Percentiles rank a stretch among this genome's conserved stretches.
These are phyloP conservation scores for Elysia crispata DNA, from an alignment of 2,888 invertebrate species.

Conservation along the genomic window DNA sequence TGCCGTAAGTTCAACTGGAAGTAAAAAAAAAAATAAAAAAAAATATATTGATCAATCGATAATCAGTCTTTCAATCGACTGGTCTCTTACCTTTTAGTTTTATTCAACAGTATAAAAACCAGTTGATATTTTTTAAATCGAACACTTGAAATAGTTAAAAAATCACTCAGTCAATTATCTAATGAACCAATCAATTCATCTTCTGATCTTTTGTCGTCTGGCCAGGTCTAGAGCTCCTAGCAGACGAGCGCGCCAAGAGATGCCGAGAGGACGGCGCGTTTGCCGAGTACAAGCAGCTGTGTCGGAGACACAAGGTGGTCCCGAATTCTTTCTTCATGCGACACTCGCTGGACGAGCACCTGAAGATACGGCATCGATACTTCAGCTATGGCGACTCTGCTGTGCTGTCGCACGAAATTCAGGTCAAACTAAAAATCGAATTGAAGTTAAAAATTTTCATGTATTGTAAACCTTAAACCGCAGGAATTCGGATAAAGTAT, in stretches of 20 bases:
- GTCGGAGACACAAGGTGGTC: constrained; percentile 57
- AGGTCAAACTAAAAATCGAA: constrained; percentile 55
- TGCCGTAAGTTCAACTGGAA: too few species aligned
- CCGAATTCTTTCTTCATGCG: constrained; percentile 63
- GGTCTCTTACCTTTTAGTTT: too few species aligned
- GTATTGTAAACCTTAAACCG: too few species aligned
- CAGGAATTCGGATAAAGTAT: too few species aligned
- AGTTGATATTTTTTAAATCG: too few species aligned
- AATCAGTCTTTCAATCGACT: too few species aligned
- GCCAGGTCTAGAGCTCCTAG: constrained; percentile 59
- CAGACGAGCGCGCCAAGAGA: constrained; percentile 57
- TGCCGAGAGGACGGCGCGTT: constrained; percentile 57
- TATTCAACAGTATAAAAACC: too few species aligned
- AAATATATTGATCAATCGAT: too few species aligned
- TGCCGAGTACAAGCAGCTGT: constrained; percentile 63
- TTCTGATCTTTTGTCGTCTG: background rate
- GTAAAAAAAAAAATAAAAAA: too few species aligned
- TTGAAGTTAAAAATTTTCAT: too few species aligned
- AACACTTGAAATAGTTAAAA: too few species aligned
- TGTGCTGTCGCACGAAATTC: constrained; percentile 58
- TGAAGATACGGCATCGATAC: constrained; percentile 62
- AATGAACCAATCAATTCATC: background rate
- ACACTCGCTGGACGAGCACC: constrained; percentile 60
- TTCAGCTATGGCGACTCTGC: constrained; percentile 59
- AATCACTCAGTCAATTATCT: too few species aligned